A percentile compares a stretch with the other conserved stretches of the same genome.
These are phyloP conservation scores for Stenchaetothrips biformis DNA, from an alignment of 2,888 invertebrate species.

Conservation along the genomic window DNA sequence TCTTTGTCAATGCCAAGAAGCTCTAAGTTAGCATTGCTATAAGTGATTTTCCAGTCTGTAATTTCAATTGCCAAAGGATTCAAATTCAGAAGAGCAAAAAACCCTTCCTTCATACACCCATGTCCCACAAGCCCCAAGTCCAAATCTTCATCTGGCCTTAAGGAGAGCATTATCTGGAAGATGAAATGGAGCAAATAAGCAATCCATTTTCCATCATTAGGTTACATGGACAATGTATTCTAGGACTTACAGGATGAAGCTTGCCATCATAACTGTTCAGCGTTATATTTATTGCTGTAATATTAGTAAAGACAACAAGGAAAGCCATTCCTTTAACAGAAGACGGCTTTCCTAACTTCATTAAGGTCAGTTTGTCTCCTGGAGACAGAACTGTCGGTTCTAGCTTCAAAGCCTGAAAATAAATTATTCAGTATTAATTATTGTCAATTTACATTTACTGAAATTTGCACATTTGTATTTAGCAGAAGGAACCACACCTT, in stretches of 20 bases:
- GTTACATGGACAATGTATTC: background rate
- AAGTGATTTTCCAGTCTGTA: slow-evolving; percentile 47
- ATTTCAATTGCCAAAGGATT: slow-evolving; percentile 68
- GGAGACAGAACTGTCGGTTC: slow-evolving; percentile 56
- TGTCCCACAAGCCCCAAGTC: slow-evolving; percentile 63
- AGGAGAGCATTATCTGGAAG: background rate
- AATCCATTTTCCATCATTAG: background rate
- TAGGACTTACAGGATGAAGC: slow-evolving; percentile 52
- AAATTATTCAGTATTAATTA: no score
- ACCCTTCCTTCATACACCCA: slow-evolving; percentile 61
- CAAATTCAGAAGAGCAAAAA: slow-evolving; percentile 66
- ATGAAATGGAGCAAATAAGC: background rate
- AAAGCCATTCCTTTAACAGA: slow-evolving; percentile 56
- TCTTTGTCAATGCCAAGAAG: slow-evolving; percentile 11
- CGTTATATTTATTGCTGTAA: slow-evolving; percentile 65
- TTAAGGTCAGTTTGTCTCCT: slow-evolving; percentile 54
- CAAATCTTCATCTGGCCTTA: slow-evolving; percentile 45
- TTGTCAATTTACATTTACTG: slow-evolving; percentile 49
- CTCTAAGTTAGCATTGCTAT: background rate
- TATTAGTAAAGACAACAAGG: slow-evolving; percentile 65
- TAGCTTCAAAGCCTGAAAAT: background rate
- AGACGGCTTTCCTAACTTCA: slow-evolving; percentile 52
- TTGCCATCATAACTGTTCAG: slow-evolving; percentile 69
- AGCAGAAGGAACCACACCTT: slow-evolving; percentile 10
- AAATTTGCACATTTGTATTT: slow-evolving; percentile 48